Conservation (phyloP, 2,113 vertebrate species). For the Leuciscus idus region DNA sequence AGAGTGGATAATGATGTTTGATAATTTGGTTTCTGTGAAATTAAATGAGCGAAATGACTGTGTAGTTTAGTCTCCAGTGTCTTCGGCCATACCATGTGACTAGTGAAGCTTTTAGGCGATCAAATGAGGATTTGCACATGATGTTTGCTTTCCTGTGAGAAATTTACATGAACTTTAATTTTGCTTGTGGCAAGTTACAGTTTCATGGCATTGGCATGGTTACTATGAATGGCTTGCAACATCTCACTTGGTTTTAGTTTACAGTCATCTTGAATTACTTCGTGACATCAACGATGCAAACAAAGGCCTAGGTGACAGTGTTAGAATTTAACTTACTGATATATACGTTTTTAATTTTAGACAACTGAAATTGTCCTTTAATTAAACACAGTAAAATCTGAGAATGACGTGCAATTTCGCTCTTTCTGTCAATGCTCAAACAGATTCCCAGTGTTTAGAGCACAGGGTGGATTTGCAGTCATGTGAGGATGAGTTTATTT, state of each 20-base stretch:
- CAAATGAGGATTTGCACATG: conserved; percentile 27
- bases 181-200: conserved; percentile 7
- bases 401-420: background rate
- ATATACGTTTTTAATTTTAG: background rate
- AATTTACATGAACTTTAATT: conserved; percentile 1
- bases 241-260: conserved; percentile 25
- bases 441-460: background rate
- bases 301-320: background rate
- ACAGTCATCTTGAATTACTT: conserved; percentile 17
- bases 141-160: conserved; percentile 37
- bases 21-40: background rate
- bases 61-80: background rate
- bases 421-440: background rate
- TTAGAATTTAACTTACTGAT: background rate
- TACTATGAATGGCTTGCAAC: conserved; percentile 7
- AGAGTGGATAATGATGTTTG: conserved; percentile 5
- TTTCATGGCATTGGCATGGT: conserved; percentile 1
- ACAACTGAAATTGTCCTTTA: background rate
- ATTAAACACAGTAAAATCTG: background rate
- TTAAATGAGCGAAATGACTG: background rate
- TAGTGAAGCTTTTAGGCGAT: background rate
- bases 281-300: background rate
- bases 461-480: conserved; percentile 25
- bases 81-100: background rate
- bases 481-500: conserved; percentile 52